phyloP scores from a whole-genome alignment of 2,888 invertebrate species.

The Julus scanicus region DNA sequence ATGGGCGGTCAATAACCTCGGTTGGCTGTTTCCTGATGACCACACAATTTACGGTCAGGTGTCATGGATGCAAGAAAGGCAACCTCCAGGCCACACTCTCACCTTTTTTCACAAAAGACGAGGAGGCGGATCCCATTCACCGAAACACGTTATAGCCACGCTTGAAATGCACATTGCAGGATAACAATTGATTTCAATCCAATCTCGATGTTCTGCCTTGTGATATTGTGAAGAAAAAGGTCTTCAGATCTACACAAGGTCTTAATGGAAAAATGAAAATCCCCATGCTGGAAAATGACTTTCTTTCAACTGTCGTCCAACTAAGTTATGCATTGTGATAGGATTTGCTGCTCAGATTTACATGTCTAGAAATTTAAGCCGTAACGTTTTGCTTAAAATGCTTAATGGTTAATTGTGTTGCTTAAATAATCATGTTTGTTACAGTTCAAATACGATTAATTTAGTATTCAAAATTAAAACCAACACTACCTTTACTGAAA shows the following conservation, averaged over 20 bases:
- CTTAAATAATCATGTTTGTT: no score
- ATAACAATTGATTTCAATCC: not conserved
- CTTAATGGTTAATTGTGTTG: no score
- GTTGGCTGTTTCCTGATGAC: not conserved
- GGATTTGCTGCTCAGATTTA: not conserved
- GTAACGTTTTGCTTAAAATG: no score
- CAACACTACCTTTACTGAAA: no score
- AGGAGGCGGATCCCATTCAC: slow-evolving; percentile 6
- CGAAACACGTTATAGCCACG: not conserved
- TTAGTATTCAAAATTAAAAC: no score
- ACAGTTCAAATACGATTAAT: no score
- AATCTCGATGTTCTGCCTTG: not conserved
- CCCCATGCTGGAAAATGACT: not conserved
- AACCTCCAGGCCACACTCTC: slow-evolving; percentile 7
- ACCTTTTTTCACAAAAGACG: slow-evolving; percentile 3
- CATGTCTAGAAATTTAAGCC: no score
- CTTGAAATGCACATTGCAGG: not conserved
- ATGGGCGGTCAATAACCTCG: slow-evolving; percentile 15
- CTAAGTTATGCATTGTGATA: not conserved
- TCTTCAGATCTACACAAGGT: not conserved
- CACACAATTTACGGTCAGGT: slow-evolving; percentile 14
- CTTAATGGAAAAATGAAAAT: not conserved
- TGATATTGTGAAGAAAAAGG: not conserved
- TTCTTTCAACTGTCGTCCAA: not conserved
- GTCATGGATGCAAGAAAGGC: slow-evolving; percentile 19